Percentiles rank a stretch among this genome's conserved stretches.
Conservation (phyloP, 2,888 invertebrate species). For the Himalopsyche anomala region DNA sequence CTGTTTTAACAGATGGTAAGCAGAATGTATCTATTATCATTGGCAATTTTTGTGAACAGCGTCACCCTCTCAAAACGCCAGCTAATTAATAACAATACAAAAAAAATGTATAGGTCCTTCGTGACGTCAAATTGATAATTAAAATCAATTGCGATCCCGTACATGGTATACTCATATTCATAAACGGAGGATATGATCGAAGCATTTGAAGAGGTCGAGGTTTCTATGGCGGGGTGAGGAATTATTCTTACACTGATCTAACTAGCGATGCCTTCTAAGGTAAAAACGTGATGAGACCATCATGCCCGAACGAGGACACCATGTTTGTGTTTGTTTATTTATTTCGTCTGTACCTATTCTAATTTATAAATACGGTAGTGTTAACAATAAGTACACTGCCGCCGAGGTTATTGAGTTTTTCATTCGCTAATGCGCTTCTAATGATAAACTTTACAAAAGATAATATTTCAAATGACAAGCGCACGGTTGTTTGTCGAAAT, state of each 20-base stretch:
- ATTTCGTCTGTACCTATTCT: conserved; percentile 8
- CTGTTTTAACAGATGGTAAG: too few species aligned
- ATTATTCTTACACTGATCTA: background rate
- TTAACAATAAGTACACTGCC: background rate
- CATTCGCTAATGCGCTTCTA: background rate
- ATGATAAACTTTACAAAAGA: background rate
- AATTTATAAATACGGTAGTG: conserved; percentile 19
- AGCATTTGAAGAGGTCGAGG: conserved; percentile 29
- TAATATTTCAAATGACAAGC: background rate
- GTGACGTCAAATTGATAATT: background rate
- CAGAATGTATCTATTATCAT: too few species aligned
- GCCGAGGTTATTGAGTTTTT: conserved; percentile 26
- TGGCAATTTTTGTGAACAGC: too few species aligned
- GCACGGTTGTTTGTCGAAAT: background rate
- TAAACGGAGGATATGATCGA: conserved; percentile 1
- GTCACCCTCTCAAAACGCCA: too few species aligned
- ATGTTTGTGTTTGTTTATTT: conserved; percentile 26
- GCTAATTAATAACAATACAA: background rate
- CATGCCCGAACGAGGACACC: conserved; percentile 32
- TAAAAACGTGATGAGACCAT: conserved; percentile 28
- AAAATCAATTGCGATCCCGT: background rate
- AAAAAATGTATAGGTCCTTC: background rate
- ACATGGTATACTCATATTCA: conserved; percentile 5
- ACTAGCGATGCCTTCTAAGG: conserved; percentile 31
- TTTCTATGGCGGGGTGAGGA: background rate